phyloP scores from a whole-genome alignment of 1,140 invertebrate species.

The Oedothorax gibbosus region DNA sequence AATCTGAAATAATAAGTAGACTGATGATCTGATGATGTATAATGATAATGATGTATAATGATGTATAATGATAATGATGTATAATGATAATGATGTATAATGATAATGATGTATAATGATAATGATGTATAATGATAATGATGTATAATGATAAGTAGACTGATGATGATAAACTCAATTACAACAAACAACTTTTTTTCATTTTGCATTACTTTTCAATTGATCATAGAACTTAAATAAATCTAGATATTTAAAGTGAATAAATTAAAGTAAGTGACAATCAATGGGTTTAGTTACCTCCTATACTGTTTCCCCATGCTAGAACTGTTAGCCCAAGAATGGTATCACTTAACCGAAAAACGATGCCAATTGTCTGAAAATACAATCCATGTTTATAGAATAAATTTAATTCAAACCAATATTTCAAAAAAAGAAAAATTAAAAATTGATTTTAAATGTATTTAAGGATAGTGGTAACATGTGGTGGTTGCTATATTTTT shows the following conservation, averaged over 20 bases:
- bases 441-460: too few species aligned
- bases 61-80: too few species aligned
- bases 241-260: neutral
- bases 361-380: slow-evolving; percentile 73
- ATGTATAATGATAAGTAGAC: slow-evolving; percentile 51
- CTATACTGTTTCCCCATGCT: slow-evolving; percentile 80
- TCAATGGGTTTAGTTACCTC: slow-evolving; percentile 70
- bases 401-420: neutral
- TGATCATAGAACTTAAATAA: neutral
- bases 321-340: slow-evolving; percentile 79
- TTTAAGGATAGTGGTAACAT: too few species aligned
- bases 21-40: too few species aligned
- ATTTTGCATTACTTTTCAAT: neutral
- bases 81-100: too few species aligned
- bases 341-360: slow-evolving; percentile 74
- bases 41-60: too few species aligned
- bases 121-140: too few species aligned
- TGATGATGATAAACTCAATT: neutral
- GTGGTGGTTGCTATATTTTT: too few species aligned
- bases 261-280: too few species aligned
- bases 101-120: too few species aligned
- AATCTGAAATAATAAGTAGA: slow-evolving; percentile 70
- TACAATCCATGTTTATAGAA: neutral
- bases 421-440: neutral
- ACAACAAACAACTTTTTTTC: neutral